A percentile compares a stretch with the other conserved stretches of the same genome.
Conservation (phyloP, 2,797 vertebrate genomes). For the Falco columbarius region DNA sequence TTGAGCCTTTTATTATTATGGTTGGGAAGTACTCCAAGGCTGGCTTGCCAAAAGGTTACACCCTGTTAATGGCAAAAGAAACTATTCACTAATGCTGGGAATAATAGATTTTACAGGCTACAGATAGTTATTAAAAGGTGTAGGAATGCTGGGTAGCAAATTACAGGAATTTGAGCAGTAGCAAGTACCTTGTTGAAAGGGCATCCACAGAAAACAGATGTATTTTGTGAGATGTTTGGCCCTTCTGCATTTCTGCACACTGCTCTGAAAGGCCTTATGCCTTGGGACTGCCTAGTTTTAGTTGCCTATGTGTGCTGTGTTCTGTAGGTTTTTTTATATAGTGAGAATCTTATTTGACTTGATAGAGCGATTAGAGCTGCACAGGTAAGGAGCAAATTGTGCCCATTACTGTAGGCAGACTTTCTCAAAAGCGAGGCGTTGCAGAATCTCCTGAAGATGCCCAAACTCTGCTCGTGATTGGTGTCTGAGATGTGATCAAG, state of each 20-base stretch:
- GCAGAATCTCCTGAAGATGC: background rate
- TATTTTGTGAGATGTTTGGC: background rate
- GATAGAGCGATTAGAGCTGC: background rate
- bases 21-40: constrained; percentile 36
- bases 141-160: background rate
- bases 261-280: background rate
- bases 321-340: background rate
- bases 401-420: background rate
- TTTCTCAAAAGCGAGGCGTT: background rate
- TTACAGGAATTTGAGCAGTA: background rate
- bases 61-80: constrained; percentile 49
- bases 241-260: background rate
- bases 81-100: background rate
- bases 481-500: background rate
- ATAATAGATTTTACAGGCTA: constrained; percentile 14
- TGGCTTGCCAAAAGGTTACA: constrained; percentile 56
- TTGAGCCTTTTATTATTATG: constrained; percentile 9
- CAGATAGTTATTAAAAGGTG: background rate
- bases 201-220: background rate
- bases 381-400: background rate
- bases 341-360: background rate
- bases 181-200: background rate
- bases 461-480: background rate
- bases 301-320: background rate
- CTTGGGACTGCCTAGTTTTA: background rate